Evolutionary conservation across 2,113 vertebrate species (phyloP).

Genomic region (Stegostoma tigrinum): DNA sequence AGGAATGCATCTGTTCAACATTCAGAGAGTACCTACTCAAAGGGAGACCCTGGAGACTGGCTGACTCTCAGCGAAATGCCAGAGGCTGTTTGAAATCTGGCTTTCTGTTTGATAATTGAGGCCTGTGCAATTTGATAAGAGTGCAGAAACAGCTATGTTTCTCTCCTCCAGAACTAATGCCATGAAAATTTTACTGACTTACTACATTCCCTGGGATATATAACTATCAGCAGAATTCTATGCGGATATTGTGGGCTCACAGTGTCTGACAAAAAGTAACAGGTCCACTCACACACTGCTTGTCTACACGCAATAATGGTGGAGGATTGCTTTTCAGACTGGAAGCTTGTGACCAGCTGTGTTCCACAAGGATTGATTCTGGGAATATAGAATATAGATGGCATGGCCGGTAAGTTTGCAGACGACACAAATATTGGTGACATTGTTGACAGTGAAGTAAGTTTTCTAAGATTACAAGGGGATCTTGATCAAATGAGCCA

Average conservation of each 20-base stretch:
- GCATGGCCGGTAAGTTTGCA: no score
- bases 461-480: no score
- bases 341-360: no score
- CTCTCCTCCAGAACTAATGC: not conserved
- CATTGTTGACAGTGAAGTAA: no score
- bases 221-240: not conserved
- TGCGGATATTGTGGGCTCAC: not conserved
- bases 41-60: not conserved
- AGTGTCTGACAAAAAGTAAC: not conserved
- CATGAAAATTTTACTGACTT: slow-evolving; percentile 3
- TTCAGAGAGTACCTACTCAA: not conserved
- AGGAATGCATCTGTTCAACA: not conserved
- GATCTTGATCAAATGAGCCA: no score
- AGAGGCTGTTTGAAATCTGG: slow-evolving; percentile 12
- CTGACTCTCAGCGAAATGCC: not conserved
- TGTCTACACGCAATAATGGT: no score
- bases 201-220: not conserved
- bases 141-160: slow-evolving; percentile 3
- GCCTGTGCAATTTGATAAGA: slow-evolving; percentile 22
- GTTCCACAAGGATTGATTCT: no score
- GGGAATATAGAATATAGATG: no score
- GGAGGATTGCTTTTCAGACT: no score
- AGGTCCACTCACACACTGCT: not conserved
- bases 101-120: slow-evolving; percentile 3
- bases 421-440: no score